phyloP scores from a whole-genome alignment of 2,113 vertebrate species.

The Petaurus breviceps region DNA sequence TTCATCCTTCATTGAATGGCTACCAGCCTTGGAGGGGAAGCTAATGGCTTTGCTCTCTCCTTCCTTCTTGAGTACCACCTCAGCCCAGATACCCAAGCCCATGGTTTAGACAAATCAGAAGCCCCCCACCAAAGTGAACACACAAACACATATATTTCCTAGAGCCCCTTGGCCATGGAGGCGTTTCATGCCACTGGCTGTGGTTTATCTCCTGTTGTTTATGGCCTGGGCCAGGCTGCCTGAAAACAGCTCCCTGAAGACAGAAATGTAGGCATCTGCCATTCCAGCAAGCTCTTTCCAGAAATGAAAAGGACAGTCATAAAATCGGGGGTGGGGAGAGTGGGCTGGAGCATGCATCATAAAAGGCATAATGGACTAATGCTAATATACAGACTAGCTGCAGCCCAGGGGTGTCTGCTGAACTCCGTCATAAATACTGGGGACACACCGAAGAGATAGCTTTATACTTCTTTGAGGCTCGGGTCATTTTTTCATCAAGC shows the following conservation, averaged over 20 bases:
- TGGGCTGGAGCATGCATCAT: constrained; percentile 51
- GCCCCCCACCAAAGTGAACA: not conserved
- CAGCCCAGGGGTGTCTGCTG: constrained; percentile 64
- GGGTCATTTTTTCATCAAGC: constrained; percentile 37
- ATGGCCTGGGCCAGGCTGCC: constrained; percentile 61
- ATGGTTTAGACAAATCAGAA: not conserved
- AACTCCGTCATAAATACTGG: constrained; percentile 65
- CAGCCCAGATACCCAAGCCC: not conserved
- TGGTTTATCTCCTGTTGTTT: constrained; percentile 46
- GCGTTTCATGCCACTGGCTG: not conserved
- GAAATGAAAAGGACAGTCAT: constrained; percentile 74
- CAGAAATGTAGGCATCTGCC: constrained; percentile 70
- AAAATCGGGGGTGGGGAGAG: constrained; percentile 48
- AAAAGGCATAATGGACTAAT: constrained; percentile 67
- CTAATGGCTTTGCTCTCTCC: not conserved
- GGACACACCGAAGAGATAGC: constrained; percentile 68
- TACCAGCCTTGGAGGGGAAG: not conserved
- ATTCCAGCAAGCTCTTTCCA: constrained; percentile 61
- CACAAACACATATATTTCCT: not conserved
- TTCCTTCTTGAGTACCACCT: not conserved
- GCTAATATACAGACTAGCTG: constrained; percentile 70
- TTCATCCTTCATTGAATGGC: not conserved
- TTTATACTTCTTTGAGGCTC: constrained; percentile 56
- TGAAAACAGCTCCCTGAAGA: constrained; percentile 73
- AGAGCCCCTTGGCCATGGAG: not conserved